Evolutionary conservation across 2,888 invertebrate genomes (phyloP), one percentile per base, ranked within the genome.

Genomic region (Lordiphosa andalusiaca): DNA sequence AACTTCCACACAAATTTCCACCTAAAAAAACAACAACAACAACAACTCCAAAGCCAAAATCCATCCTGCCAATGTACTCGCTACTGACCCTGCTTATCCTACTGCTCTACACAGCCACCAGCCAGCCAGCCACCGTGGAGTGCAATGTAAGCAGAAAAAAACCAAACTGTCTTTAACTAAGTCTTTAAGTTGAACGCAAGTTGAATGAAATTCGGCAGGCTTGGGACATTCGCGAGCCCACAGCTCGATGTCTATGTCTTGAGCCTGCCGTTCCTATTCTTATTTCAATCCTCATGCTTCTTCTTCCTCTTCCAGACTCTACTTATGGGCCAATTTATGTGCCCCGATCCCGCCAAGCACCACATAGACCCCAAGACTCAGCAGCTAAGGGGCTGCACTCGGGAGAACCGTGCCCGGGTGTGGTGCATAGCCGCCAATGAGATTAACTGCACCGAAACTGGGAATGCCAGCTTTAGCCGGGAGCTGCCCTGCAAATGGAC

Each of bases 401-500:
- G 63, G 9, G 76, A 78, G 7, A 71, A 64, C 39, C 64, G 65
- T 6, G 69, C 70, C 25, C 61, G 67, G 36, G 96, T 96, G 35
- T 90, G 91, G 84, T 98, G 98, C 88, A 91, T 94, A 80, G 95
- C 96, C 42, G 95, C 95, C 3, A 94, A 95, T 64, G 94, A 94
- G 6, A 93, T 98, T 48, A 92, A 92, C 61, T 98, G 98, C 87
- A 91, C 91, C 74, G 94, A 94, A 89, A 93, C 94, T 0, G 93
- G 93, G 53, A 95, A 94, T 87, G 92, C 93, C 33, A 94, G 94
- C 12, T 98, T 98, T 88, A 93, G 92, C 51, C 94, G 91, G 84
- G 94, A 95, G 76, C 91, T 97, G 77, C 94, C 95, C 7, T 98
- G 98, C 90, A 95, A 95, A 91, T 98, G 96, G 95, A 98, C 98